phyloP scores from a whole-genome alignment of 2,113 vertebrate species.

The Meriones unguiculatus region DNA sequence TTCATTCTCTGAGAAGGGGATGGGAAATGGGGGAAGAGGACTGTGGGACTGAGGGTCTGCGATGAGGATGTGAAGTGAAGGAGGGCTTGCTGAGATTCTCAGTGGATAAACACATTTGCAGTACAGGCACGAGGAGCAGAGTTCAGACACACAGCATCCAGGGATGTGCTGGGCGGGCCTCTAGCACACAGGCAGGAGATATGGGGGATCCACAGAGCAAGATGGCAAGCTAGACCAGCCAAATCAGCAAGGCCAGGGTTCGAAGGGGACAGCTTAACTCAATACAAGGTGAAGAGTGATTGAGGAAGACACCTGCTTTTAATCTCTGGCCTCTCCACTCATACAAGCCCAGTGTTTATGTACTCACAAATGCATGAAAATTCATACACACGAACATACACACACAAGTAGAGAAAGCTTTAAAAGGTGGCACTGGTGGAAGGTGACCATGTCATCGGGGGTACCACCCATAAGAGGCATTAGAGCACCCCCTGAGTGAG shows the following conservation, averaged over 20 bases:
- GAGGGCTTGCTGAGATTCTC: background rate
- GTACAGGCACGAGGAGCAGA: background rate
- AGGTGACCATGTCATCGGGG: no score
- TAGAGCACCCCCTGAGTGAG: background rate
- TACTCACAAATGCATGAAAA: background rate
- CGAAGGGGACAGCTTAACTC: background rate
- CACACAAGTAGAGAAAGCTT: background rate
- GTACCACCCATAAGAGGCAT: background rate
- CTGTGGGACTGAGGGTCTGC: no score
- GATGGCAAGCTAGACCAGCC: background rate
- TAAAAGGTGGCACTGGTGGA: background rate
- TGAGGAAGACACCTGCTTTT: background rate
- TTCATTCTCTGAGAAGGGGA: no score
- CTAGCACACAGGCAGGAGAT: background rate
- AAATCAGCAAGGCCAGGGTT: background rate
- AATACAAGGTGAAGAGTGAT: background rate
- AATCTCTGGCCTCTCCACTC: background rate
- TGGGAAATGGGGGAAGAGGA: no score
- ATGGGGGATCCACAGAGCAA: background rate
- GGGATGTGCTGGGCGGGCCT: background rate
- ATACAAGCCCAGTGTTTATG: background rate
- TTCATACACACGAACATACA: background rate
- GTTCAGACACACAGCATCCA: background rate
- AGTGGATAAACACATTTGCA: background rate
- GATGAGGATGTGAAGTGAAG: background rate